These are phyloP conservation scores for Iphiclides podalirius DNA, from an alignment of 2,888 invertebrate genomes.

Conservation along the genomic window DNA sequence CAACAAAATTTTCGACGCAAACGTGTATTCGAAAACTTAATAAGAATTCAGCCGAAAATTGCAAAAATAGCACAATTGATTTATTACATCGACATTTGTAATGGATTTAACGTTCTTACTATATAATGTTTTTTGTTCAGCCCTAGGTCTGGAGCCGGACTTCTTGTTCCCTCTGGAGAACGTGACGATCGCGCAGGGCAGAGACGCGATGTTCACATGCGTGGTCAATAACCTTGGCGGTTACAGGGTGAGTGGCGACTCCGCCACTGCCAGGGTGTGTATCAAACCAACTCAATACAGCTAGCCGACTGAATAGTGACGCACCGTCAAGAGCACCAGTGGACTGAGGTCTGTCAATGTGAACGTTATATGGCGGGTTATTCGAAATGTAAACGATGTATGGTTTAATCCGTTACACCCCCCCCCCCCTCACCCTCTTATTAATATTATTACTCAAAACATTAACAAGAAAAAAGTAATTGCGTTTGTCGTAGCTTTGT, in stretches of 20 bases:
- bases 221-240: slow-evolving; percentile 91
- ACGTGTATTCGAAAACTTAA: too few relatives aligned
- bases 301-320: slow-evolving; percentile 63
- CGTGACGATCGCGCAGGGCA: slow-evolving; percentile 90
- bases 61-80: too few relatives aligned
- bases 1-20: too few relatives aligned
- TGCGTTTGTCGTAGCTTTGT: too few relatives aligned
- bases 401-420: too few relatives aligned
- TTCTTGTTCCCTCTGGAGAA: slow-evolving; percentile 90
- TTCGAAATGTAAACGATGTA: not conserved
- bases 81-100: too few relatives aligned
- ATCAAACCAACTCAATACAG: slow-evolving; percentile 78
- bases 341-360: slow-evolving; percentile 67
- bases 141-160: slow-evolving; percentile 88
- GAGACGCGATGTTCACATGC: slow-evolving; percentile 91
- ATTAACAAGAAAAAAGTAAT: too few relatives aligned
- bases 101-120: too few relatives aligned
- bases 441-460: too few relatives aligned
- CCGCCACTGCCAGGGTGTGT: slow-evolving; percentile 92
- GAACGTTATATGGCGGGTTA: slow-evolving; percentile 11
- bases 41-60: too few relatives aligned
- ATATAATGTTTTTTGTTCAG: too few relatives aligned
- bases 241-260: slow-evolving; percentile 95
- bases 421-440: too few relatives aligned
- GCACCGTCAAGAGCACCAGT: slow-evolving; percentile 67